Evolutionary conservation across 2,797 vertebrate genomes (phyloP), one percentile per base, ranked within the genome.

Genomic region (Taeniopygia guttata): DNA sequence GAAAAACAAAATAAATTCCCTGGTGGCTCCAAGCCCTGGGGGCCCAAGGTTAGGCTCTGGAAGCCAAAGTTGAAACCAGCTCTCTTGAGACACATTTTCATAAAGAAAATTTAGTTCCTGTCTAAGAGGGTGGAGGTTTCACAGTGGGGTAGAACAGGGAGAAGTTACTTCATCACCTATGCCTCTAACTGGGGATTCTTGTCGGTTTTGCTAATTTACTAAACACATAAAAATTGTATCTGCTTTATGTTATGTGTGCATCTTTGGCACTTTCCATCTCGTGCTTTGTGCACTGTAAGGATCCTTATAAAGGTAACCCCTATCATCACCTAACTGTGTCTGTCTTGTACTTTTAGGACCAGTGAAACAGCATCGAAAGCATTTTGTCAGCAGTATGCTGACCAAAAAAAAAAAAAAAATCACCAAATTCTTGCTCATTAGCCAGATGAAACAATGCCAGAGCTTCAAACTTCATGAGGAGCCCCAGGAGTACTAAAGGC

Each of bases 231-330:
- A 36, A 75, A 27, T 43, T 32, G 52, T 22, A 36, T 43, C 36
- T 1, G 1, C 17, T 58, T 49, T 18, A 15, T 42, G 5, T 10
- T 49, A 21, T 1, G 0, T 18, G 20, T 43, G 7, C 32, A 32
- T 15, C 59, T 58, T 13, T 26, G 18, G 45, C 11, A 7, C 34
- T 75, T 56, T 29, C 52, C 43, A 42, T 8, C 6, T 0, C 30
- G 30, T 11, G 48, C 32, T 56, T 4, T 43, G 36, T 56, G 36
- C 3, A 4, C 27, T 36, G 0, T 9, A 25, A 49, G 26, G 21
- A 74, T 49, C 60, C 32, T 66, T 17, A 43, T 8, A 26, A 42
- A 56, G 25, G 14, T 2, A 55, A 55, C 25, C 5, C 25, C 25
- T 34, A 11, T 17, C 25, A 64, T 23, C 51, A 48, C 42, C 69